A percentile compares a stretch with the other conserved stretches of the same genome.
Conservation (phyloP, 2,888 invertebrate species). For the Dynastes tityus region DNA sequence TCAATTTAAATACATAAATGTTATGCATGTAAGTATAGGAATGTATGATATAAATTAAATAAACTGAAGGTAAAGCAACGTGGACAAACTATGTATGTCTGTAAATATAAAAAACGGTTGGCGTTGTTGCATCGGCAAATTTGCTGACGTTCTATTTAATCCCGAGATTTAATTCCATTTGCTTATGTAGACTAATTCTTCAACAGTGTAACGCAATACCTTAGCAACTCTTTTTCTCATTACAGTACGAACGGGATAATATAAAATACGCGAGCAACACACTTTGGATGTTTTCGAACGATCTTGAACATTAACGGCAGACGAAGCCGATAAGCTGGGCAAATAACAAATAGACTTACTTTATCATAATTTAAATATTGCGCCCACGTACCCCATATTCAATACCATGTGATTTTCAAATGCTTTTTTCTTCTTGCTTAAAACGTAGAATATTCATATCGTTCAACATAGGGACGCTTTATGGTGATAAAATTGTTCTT, state of each 20-base stretch:
- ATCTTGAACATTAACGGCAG: slow-evolving; percentile 10
- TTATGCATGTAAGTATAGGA: too few species aligned
- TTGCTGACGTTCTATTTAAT: slow-evolving; percentile 25
- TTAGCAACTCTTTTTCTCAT: not conserved
- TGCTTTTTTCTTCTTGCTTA: not conserved
- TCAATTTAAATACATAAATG: too few species aligned
- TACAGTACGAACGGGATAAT: not conserved
- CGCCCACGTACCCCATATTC: slow-evolving; percentile 35
- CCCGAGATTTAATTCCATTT: slow-evolving; percentile 20
- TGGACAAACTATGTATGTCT: not conserved
- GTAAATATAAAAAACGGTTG: not conserved
- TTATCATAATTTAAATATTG: slow-evolving; percentile 47
- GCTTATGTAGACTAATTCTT: slow-evolving; percentile 34
- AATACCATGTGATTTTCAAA: slow-evolving; percentile 1
- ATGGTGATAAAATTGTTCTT: not conserved
- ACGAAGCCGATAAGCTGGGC: slow-evolving; percentile 33
- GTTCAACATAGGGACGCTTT: not conserved
- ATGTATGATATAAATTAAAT: too few species aligned
- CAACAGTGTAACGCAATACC: slow-evolving; percentile 33
- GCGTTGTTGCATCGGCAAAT: not conserved
- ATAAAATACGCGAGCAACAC: not conserved
- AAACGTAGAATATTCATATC: not conserved
- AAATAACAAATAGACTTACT: slow-evolving; percentile 43
- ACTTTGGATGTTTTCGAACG: slow-evolving; percentile 29
- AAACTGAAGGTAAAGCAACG: not conserved